Base-by-base conservation (phyloP, 2,797 vertebrate genomes). In the Amazona ochrocephala region DNA sequence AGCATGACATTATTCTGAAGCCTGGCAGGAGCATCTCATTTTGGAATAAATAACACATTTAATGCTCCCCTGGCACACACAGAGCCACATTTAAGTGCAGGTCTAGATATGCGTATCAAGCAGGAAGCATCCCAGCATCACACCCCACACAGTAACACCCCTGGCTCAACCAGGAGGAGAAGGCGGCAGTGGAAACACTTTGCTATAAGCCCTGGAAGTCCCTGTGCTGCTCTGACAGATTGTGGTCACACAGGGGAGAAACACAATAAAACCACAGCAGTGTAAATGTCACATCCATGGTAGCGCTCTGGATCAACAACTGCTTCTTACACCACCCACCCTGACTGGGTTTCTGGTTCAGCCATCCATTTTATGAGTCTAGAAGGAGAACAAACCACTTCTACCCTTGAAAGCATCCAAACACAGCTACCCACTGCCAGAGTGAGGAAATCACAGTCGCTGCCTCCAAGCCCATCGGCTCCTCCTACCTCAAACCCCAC, bases 1-100 rank as follows among this genome's bases (percentile, higher is more conserved):
- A 53, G 61, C 45, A 39, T 0, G 1, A 4, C 27, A 2, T 29
- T n/a, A n/a, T 16, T 67, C 60, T 12, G 34, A 14, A 61, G 37
- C 50, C 71, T 72, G 74, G 37, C 18, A 51, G 44, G 60, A 92
- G 3, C 71, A 34, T 11, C 77, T 78, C 58, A 2, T 12, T 20
- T 22, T 30, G 58, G 60, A 56, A 51, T 32, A 61, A 84, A 44
- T 4, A 77, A 18, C 68, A 32, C 8, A 26, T 24, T 26, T 37
- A 2, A 4, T 32, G 16, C 44, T 68, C 44, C 37, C 41, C 56
- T 18, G n/a, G 44, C 53, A 72, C 37, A 13, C 13, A 11, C 21
- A 42, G 39, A 64, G 37, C 7, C 32, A 39, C 47, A 5, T 48
- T 75, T 72, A 41, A 23, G 30, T 2, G 26, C 30, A 39, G 30